A percentile compares a stretch with the other conserved stretches of the same genome.
Evolutionary conservation across 1,140 invertebrate species (phyloP).

Genomic region (Carcinoscorpius rotundicauda): DNA sequence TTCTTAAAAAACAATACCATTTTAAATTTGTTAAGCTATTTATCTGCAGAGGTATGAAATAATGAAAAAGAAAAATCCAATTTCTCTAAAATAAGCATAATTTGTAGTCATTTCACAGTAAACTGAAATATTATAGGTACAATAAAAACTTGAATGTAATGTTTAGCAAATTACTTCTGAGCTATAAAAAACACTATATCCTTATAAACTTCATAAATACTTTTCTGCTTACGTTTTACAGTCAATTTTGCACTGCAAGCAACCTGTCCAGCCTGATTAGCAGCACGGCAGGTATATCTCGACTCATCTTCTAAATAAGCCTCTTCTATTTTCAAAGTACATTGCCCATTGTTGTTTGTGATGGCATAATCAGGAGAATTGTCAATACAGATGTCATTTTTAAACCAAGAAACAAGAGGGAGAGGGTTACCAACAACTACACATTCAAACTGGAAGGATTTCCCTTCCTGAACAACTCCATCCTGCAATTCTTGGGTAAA

Average conservation of each 20-base stretch:
- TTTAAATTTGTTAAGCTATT: no score
- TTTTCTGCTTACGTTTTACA: constrained; percentile 34
- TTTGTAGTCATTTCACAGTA: no score
- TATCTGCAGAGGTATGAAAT: no score
- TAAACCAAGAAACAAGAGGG: constrained; percentile 78
- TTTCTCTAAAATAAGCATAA: no score
- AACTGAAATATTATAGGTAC: no score
- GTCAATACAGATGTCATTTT: constrained; percentile 68
- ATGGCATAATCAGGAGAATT: constrained; percentile 63
- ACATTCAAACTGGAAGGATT: constrained; percentile 51
- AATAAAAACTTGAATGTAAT: no score
- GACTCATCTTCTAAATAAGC: constrained; percentile 45
- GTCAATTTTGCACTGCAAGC: constrained; percentile 36
- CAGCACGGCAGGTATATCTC: constrained; percentile 42
- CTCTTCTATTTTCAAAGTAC: constrained; percentile 43
- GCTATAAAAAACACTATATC: no score
- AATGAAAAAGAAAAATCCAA: no score
- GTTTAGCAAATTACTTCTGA: no score
- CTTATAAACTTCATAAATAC: no score
- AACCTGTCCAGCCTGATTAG: constrained; percentile 40
- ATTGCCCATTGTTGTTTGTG: constrained; percentile 42
- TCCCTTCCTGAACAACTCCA: constrained; percentile 49
- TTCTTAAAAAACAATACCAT: no score
- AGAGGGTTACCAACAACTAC: constrained; percentile 72
- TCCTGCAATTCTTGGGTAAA: constrained; percentile 50